phyloP scores from a whole-genome alignment of 2,113 vertebrate genomes.

The human region DNA sequence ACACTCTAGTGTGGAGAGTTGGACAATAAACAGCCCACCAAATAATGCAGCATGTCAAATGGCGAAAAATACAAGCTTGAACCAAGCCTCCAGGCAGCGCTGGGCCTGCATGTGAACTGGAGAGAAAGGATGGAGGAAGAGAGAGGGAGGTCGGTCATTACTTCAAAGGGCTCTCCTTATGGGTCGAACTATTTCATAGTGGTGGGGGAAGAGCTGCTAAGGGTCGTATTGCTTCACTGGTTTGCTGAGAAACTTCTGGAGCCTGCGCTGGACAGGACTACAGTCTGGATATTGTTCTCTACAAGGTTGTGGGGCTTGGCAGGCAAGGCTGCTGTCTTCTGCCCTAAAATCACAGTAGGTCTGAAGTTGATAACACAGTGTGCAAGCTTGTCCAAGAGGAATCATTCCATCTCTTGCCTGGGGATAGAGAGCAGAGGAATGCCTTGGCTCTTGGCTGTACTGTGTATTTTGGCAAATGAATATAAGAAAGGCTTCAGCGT shows the following conservation, averaged over 20 bases:
- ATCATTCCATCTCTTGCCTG: not conserved
- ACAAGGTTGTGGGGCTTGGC: not conserved
- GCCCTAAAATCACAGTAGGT: no score
- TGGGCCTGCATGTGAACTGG: not conserved
- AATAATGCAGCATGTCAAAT: accelerated
- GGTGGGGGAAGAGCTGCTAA: not conserved
- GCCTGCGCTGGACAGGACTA: no score
- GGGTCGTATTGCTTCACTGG: not conserved
- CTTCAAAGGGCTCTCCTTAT: not conserved
- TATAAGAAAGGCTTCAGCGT: not conserved
- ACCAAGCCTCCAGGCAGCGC: accelerated
- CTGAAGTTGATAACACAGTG: not conserved
- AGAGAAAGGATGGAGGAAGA: not conserved
- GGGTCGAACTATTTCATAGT: not conserved
- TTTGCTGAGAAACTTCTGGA: not conserved
- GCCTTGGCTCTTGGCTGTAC: not conserved
- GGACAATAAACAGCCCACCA: not conserved
- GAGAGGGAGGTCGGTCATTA: not conserved
- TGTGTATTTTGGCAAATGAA: not conserved
- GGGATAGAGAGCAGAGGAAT: not conserved
- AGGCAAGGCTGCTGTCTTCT: not conserved
- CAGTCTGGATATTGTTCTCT: not conserved
- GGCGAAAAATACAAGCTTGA: not conserved
- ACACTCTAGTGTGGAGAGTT: not conserved
- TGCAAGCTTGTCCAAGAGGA: not conserved